phyloP scores from a whole-genome alignment of 2,888 invertebrate genomes.

The Aquatica leii region DNA sequence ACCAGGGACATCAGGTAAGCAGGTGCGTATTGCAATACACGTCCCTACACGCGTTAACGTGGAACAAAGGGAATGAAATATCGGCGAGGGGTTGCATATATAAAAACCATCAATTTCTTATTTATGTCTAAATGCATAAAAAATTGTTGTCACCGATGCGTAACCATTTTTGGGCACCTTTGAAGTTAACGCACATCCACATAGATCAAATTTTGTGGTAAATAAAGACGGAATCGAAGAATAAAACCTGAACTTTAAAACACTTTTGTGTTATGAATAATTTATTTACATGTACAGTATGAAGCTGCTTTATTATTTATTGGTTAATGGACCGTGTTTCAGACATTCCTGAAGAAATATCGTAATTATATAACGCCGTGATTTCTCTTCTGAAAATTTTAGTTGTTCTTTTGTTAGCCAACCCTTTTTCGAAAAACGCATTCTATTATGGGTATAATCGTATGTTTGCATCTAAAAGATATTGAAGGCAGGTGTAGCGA shows the following conservation, averaged over 20 bases:
- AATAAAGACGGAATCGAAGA: no score
- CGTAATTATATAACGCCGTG: neutral
- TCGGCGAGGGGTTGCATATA: neutral
- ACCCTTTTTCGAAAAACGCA: constrained; percentile 11
- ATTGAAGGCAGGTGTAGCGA: constrained; percentile 27
- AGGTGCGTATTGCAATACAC: constrained; percentile 8
- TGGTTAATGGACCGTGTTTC: constrained; percentile 31
- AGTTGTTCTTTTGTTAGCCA: constrained; percentile 15
- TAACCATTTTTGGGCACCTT: constrained; percentile 9
- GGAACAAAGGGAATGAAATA: constrained; percentile 9
- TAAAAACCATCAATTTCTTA: constrained; percentile 4
- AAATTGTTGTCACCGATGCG: constrained; percentile 5
- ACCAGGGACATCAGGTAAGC: constrained; percentile 6
- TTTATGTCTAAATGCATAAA: neutral
- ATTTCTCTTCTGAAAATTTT: neutral
- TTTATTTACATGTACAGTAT: constrained; percentile 34
- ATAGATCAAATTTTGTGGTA: no score
- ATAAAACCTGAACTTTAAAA: constrained; percentile 37
- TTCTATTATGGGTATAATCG: constrained; percentile 17
- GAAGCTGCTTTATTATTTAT: constrained; percentile 34
- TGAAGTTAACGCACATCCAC: no score
- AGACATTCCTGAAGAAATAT: constrained; percentile 21
- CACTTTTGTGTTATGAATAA: constrained; percentile 36
- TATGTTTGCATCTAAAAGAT: constrained; percentile 27
- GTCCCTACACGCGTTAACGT: constrained; percentile 12